Conservation (phyloP, 2,797 vertebrate species). For the Microctenopoma steveboyesi region DNA sequence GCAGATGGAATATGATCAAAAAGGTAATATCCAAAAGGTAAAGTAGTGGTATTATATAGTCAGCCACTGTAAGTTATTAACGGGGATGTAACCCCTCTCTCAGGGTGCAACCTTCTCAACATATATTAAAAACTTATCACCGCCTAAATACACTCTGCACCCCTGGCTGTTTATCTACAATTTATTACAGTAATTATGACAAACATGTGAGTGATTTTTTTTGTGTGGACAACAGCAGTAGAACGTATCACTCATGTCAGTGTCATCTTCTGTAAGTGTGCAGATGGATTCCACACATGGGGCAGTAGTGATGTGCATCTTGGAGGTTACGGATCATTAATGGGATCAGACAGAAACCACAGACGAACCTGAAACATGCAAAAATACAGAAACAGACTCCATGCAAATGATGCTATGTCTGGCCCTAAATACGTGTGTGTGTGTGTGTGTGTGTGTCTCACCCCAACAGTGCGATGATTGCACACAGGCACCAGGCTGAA, state of each 20-base stretch:
- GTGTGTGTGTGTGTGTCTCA: conserved; percentile 43
- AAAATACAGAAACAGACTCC: neutral
- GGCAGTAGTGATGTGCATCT: conserved; percentile 69
- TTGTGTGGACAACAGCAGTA: neutral
- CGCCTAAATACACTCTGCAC: neutral
- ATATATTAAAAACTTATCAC: neutral
- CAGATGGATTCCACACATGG: conserved; percentile 49
- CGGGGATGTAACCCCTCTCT: neutral
- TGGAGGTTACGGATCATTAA: conserved; percentile 31
- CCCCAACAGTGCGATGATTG: conserved; percentile 52
- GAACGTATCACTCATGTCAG: neutral
- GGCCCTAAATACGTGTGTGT: neutral
- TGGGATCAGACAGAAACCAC: conserved; percentile 75
- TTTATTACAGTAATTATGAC: neutral
- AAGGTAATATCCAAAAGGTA: neutral
- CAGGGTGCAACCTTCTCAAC: neutral
- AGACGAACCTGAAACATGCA: conserved; percentile 67
- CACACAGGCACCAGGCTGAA: conserved; percentile 54
- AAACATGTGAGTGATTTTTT: neutral
- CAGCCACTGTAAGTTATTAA: neutral
- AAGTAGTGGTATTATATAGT: neutral
- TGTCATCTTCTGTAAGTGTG: conserved; percentile 49
- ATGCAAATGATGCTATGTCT: neutral
- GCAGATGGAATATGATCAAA: neutral
- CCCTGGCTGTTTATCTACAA: no score